Percentiles rank a stretch among this genome's conserved stretches.
Conservation (phyloP, 2,797 vertebrate genomes). For the Siniperca obscura region DNA sequence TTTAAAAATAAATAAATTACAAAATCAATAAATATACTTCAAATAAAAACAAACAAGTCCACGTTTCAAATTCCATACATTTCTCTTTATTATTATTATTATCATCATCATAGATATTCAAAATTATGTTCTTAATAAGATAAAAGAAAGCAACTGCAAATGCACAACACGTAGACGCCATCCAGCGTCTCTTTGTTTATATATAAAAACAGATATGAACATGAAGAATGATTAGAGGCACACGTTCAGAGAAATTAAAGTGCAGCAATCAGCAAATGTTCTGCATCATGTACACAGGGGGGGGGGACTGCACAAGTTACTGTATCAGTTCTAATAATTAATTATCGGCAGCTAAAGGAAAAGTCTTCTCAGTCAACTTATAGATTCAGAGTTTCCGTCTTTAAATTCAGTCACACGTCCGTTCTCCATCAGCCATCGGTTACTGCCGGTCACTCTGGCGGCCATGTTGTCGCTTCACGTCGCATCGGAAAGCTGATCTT, state of each 20-base stretch:
- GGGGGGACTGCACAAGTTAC: background rate
- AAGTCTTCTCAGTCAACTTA: background rate
- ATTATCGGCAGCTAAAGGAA: background rate
- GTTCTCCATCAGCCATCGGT: background rate
- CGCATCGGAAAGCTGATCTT: background rate
- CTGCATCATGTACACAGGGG: constrained; percentile 48
- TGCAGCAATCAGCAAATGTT: constrained; percentile 66
- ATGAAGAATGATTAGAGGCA: constrained; percentile 71
- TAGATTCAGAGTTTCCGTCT: background rate
- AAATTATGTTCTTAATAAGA: constrained; percentile 65
- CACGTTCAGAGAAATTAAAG: constrained; percentile 70
- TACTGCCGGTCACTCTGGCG: background rate
- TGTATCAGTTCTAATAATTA: background rate
- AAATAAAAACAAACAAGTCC: background rate
- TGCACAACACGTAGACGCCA: constrained; percentile 48
- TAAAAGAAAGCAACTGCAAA: constrained; percentile 63
- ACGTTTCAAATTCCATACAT: constrained; percentile 51
- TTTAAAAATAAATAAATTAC: background rate
- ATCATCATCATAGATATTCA: constrained; percentile 67
- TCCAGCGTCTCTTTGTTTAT: constrained; percentile 29
- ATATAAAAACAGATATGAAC: constrained; percentile 69
- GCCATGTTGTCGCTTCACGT: background rate
- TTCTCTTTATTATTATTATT: constrained; percentile 70
- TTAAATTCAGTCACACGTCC: background rate
- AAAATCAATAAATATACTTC: background rate